These are phyloP conservation scores for Microcebus jonahi DNA, from an alignment of 2,113 vertebrate genomes.

Conservation along the genomic window DNA sequence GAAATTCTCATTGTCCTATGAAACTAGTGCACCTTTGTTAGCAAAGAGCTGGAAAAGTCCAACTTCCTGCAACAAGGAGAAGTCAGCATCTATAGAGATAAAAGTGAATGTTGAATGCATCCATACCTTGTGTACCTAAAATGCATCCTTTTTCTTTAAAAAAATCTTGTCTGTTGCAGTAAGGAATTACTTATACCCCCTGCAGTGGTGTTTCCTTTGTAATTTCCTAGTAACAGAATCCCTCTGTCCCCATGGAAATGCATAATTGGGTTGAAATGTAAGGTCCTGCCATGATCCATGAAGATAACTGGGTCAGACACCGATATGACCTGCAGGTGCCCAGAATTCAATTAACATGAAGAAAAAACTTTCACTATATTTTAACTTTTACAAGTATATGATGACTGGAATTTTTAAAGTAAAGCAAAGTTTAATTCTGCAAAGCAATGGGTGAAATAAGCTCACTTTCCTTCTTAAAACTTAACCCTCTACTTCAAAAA, in stretches of 20 bases:
- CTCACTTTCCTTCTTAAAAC: constrained; percentile 61
- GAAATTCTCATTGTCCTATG: not conserved
- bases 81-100: not conserved
- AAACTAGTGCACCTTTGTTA: constrained; percentile 40
- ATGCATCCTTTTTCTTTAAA: not conserved
- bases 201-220: not conserved
- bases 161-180: not conserved
- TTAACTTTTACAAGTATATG: constrained; percentile 67
- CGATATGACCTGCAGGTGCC: not conserved
- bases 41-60: not conserved
- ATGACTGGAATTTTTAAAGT: constrained; percentile 43
- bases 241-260: not conserved
- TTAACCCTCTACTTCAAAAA: not conserved
- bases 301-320: constrained; percentile 16
- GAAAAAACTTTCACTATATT: constrained; percentile 40
- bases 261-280: not conserved
- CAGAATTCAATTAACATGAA: constrained; percentile 23
- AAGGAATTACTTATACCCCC: not conserved
- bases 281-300: not conserved
- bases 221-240: not conserved
- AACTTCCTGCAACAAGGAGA: not conserved
- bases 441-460: constrained; percentile 62
- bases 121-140: constrained; percentile 73
- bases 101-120: constrained; percentile 2
- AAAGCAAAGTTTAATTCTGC: constrained; percentile 64